Conservation (phyloP, 2,113 vertebrate genomes). For the Australoheros scitulus region DNA sequence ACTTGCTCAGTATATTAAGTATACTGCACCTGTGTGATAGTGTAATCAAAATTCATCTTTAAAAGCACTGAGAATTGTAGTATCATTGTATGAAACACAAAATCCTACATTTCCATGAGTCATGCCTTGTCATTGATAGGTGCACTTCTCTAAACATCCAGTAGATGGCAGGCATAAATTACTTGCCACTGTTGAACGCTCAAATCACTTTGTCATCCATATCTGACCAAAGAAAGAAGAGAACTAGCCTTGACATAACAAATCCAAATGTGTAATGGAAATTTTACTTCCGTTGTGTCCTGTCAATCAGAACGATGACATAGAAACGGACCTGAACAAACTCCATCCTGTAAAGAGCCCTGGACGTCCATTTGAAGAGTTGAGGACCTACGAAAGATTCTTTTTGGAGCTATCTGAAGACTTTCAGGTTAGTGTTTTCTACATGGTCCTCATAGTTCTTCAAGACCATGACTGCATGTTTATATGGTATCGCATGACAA, state of each 20-base stretch:
- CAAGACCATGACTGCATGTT: not conserved
- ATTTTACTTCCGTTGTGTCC: not conserved
- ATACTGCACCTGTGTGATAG: not conserved
- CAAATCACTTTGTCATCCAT: too few species aligned
- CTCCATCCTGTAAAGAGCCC: constrained; percentile 85
- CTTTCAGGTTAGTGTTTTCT: constrained; percentile 86
- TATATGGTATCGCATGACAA: not conserved
- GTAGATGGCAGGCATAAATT: constrained; percentile 45
- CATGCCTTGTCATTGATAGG: not conserved
- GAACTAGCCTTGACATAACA: not conserved
- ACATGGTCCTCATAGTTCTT: not conserved
- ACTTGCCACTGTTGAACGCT: not conserved
- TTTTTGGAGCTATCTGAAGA: constrained; percentile 92
- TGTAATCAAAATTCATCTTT: not conserved
- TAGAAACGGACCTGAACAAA: constrained; percentile 96
- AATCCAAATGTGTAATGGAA: not conserved
- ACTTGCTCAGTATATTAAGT: not conserved
- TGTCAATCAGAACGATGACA: constrained; percentile 91
- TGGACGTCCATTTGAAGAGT: constrained; percentile 86
- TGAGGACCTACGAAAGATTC: constrained; percentile 92
- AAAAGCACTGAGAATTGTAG: not conserved
- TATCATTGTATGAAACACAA: not conserved
- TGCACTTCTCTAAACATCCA: constrained; percentile 19
- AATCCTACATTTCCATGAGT: not conserved
- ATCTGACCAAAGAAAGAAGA: not conserved